A percentile compares a stretch with the other conserved stretches of the same genome.
phyloP scores from a whole-genome alignment of 2,797 vertebrate genomes.

The Acanthurus lineatus region DNA sequence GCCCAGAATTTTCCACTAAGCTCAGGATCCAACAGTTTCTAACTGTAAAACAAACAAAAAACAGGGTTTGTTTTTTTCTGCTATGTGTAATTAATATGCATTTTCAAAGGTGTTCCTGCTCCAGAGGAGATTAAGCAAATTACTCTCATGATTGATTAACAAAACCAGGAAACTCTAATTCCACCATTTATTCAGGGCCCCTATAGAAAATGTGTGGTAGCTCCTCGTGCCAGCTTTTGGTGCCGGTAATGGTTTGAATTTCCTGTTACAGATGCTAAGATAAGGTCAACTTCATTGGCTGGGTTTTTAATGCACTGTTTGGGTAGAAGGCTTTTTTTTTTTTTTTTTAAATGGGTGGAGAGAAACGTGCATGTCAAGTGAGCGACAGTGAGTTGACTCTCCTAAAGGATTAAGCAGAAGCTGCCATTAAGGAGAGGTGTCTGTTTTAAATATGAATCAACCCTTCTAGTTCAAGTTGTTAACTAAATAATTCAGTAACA shows the following conservation, averaged over 20 bases:
- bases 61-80: background rate
- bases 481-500: slow-evolving; percentile 84
- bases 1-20: background rate
- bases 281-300: background rate
- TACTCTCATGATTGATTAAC: slow-evolving; percentile 20
- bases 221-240: background rate
- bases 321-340: background rate
- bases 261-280: background rate
- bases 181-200: background rate
- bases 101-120: slow-evolving; percentile 2
- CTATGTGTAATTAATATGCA: slow-evolving; percentile 3
- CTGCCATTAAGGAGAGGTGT: slow-evolving; percentile 85
- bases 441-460: slow-evolving; percentile 87
- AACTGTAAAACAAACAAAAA: background rate
- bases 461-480: slow-evolving; percentile 84
- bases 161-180: slow-evolving; percentile 28
- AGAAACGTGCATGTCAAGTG: slow-evolving; percentile 45
- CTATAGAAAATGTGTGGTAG: background rate
- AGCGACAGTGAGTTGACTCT: slow-evolving; percentile 50
- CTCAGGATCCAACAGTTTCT: background rate
- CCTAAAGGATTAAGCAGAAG: slow-evolving; percentile 70
- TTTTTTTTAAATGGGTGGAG: slow-evolving; percentile 1
- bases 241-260: background rate
- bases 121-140: slow-evolving; percentile 21
- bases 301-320: slow-evolving; percentile 5